Conservation (phyloP, 2,888 invertebrate genomes). For the Anticlea derivata region DNA sequence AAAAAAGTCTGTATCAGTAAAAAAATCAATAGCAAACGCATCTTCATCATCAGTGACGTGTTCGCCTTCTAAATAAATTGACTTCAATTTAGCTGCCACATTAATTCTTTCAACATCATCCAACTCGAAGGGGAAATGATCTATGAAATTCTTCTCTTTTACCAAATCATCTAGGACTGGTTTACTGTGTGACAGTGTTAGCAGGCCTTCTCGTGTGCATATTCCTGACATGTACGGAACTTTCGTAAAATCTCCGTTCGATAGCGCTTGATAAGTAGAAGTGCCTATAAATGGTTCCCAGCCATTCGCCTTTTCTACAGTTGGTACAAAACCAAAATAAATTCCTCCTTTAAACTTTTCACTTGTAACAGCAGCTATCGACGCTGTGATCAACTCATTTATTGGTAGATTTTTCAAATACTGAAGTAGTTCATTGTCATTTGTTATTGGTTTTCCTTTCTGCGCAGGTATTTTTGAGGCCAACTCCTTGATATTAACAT, state of each 20-base stretch:
- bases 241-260: slow-evolving; percentile 68
- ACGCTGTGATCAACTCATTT: slow-evolving; percentile 57
- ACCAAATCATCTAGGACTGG: slow-evolving; percentile 44
- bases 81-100: slow-evolving; percentile 55
- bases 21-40: slow-evolving; percentile 69
- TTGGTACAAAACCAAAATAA: slow-evolving; percentile 78
- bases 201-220: slow-evolving; percentile 73
- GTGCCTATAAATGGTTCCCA: slow-evolving; percentile 74
- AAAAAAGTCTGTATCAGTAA: slow-evolving; percentile 76
- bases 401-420: slow-evolving; percentile 58
- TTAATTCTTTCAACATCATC: slow-evolving; percentile 47
- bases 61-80: slow-evolving; percentile 73
- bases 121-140: slow-evolving; percentile 60
- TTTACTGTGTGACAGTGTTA: slow-evolving; percentile 48
- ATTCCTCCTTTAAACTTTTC: slow-evolving; percentile 61
- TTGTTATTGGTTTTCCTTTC: slow-evolving; percentile 47
- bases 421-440: slow-evolving; percentile 55
- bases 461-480: slow-evolving; percentile 57
- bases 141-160: slow-evolving; percentile 54
- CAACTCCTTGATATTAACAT: slow-evolving; percentile 48
- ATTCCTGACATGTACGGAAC: slow-evolving; percentile 79
- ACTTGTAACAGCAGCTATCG: slow-evolving; percentile 50
- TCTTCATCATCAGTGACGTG: slow-evolving; percentile 58
- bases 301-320: slow-evolving; percentile 64
- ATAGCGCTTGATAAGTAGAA: slow-evolving; percentile 62